Evolutionary conservation across 2,113 vertebrate genomes (phyloP), one percentile per base, ranked within the genome.

Genomic region (Corythaixoides concolor): DNA sequence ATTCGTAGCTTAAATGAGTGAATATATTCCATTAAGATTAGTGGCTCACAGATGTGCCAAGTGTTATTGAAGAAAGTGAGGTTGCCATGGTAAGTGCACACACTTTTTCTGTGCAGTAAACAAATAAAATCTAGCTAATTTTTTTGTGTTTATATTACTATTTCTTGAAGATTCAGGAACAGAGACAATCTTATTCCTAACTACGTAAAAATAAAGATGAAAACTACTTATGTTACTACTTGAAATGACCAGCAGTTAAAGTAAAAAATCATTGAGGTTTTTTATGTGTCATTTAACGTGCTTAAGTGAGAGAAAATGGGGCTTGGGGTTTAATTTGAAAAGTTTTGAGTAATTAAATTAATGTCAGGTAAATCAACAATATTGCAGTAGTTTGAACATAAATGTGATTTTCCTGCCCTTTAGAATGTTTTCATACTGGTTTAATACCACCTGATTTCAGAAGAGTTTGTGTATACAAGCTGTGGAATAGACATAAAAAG

Each of bases 21-120:
- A 88, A 85, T 67, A 60, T 85, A 93, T 91, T 88, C 74, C 64
- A 81, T 89, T 92, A 95, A 92, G 69, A 62, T 77, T 85, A 81
- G 88, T 49, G 59, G 41, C 30, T 85, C 19, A 3, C 69, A 72
- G 69, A 77, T 81, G 52, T 88, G 75, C 64, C 74, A 76, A 68
- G 75, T 58, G 37, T 81, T 89, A 88, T 11, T 63, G 53, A 91
- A 88, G 75, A 81, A 93, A 95, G 69, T 76, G 72, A 68, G 69
- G 84, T 91, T 93, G 79, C 79, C 88, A 93, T 93, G 94, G 94
- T 39, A 91, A 93, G 59, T 22, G 43, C 91, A 91, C 88, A 91
- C n/a, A 72, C 53, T 47, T 88, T 62, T 88, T 77, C 70, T 88
- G 69, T 86, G 86, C 30, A 20, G 28, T 83, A 94, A 90, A 81